Base-by-base conservation (phyloP, 2,888 invertebrate species). In the Oligia strigilis region DNA sequence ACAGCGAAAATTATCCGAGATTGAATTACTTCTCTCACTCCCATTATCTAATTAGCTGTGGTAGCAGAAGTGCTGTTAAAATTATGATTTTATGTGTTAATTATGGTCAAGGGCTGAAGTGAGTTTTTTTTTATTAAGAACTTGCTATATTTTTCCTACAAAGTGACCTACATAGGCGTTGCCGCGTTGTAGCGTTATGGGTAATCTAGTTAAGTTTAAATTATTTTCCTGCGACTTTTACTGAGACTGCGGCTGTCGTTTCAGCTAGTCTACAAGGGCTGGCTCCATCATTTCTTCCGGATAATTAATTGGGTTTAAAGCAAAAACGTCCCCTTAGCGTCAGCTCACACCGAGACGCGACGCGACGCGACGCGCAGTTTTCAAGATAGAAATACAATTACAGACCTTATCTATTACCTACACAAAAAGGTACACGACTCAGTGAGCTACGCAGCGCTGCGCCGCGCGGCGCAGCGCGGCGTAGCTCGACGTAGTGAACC, bases 41-140 rank as follows among this genome's bases (percentile, higher is more conserved):
- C 74, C 83, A 83, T 85, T 83, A 83, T 11, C 13, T 75, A 49
- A 78, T 80, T 82, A 82, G 19, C 52, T 29, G 17, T 46, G 52
- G 14, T 49, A 43, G 72, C 36, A 69, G 58, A 43, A 67, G 46
- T 65, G 29, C 29, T 62, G 19, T n/a, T 52, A 17, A 29, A 73
- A 60, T 62, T 29, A 55, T 80, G 14, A 67, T 75, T 69, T 55
- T 36, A 69, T 65, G 2, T 52, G 17, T 52, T 29, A 29, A 29
- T 29, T 52, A 58, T 62, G 11, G 17, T 43, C 6, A 19, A 4
- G 23, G 46, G 23, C 29, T 36, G 17, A 36, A 73, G 43, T n/a
- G 13, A n/a, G 19, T n/a, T 40, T 73, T 23, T 46, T 17, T 43
- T 71, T 52, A 52, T 19, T 40, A 19, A 29, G 19, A 72, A 6